Evolutionary conservation across 2,113 vertebrate species (phyloP).

Genomic region (Euleptes europaea): DNA sequence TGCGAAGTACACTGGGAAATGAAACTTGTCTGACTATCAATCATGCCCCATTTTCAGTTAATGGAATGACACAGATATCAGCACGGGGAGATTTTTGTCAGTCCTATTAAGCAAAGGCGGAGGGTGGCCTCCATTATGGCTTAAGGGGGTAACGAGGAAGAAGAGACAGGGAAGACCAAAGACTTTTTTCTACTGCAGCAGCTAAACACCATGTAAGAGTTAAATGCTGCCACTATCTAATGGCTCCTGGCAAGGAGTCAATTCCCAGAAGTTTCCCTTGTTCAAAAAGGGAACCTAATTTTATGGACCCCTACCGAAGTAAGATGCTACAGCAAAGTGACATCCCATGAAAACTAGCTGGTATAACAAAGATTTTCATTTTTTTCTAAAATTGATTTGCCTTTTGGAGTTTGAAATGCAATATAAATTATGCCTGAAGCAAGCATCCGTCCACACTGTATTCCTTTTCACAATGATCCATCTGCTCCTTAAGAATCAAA

Average conservation of each 20-base stretch:
- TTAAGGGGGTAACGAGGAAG: conserved; percentile 51
- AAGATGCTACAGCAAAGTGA: conserved; percentile 15
- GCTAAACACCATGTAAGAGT: conserved; percentile 1
- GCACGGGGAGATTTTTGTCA: conserved; percentile 45
- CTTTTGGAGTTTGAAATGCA: conserved; percentile 70
- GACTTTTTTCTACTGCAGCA: conserved; percentile 4
- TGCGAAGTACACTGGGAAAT: conserved; percentile 34
- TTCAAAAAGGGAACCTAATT: neutral
- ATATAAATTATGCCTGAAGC: conserved; percentile 77
- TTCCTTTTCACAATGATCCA: conserved; percentile 77
- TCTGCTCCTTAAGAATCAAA: conserved; percentile 86
- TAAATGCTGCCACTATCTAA: conserved; percentile 32
- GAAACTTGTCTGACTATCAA: conserved; percentile 59
- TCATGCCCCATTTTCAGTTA: conserved; percentile 69
- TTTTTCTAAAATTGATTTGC: conserved; percentile 41
- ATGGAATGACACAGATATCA: conserved; percentile 53
- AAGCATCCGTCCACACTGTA: conserved; percentile 78
- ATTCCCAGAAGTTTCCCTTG: neutral
- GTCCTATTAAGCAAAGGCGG: conserved; percentile 47
- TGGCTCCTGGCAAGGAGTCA: neutral
- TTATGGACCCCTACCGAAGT: neutral
- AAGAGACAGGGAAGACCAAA: conserved; percentile 62
- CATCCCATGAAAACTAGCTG: neutral
- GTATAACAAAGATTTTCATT: conserved; percentile 21
- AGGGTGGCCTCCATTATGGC: conserved; percentile 52